Conservation (phyloP, 2,888 invertebrate species). For the Chrysolina americana region DNA sequence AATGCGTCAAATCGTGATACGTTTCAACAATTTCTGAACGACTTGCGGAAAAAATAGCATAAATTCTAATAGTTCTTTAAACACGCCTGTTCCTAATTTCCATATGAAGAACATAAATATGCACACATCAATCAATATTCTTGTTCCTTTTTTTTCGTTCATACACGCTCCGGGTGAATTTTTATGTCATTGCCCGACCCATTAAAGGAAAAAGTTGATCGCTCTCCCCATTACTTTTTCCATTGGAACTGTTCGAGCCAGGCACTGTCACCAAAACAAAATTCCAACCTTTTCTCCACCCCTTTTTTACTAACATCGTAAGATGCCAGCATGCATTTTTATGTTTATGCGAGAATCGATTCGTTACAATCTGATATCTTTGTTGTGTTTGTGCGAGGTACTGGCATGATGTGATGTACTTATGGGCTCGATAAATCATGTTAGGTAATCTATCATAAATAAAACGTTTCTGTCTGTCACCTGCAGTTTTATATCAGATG, state of each 20-base stretch:
- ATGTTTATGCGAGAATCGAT: conserved; percentile 15
- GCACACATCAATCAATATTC: conserved; percentile 19
- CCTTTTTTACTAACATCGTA: conserved; percentile 22
- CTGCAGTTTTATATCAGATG: too few relatives aligned
- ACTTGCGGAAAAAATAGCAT: too few relatives aligned
- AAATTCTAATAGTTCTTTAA: too few relatives aligned
- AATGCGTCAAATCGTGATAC: too few relatives aligned
- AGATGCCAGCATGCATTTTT: conserved; percentile 26
- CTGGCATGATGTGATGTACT: not conserved
- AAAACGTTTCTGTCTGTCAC: too few relatives aligned
- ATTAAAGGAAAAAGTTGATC: conserved; percentile 20
- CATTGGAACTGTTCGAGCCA: conserved; percentile 55
- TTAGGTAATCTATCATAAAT: not conserved
- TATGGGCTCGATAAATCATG: not conserved
- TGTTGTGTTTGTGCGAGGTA: conserved; percentile 23
- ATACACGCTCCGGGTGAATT: not conserved
- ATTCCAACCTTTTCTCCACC: conserved; percentile 20
- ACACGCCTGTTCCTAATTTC: not conserved
- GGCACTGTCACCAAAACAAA: conserved; percentile 53
- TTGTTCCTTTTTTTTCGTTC: conserved; percentile 28
- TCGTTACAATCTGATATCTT: conserved; percentile 6
- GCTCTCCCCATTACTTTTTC: conserved; percentile 39
- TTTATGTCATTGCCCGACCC: not conserved
- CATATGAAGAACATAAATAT: not conserved
- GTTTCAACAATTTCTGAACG: too few relatives aligned